Evolutionary conservation across 2,888 invertebrate species (phyloP).

Genomic region (Penaeus monodon): DNA sequence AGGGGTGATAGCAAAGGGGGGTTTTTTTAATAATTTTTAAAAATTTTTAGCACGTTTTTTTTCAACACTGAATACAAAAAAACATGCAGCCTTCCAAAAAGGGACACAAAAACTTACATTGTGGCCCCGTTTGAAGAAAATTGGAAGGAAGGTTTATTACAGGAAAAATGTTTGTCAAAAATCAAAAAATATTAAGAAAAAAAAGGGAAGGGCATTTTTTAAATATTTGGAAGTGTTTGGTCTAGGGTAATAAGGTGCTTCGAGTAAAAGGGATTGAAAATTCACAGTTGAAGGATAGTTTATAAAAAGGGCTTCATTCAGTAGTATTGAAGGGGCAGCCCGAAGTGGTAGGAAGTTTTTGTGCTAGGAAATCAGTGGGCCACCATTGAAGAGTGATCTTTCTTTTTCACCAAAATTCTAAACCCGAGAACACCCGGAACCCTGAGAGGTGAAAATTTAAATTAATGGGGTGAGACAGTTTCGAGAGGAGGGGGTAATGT

Average conservation of each 20-base stretch:
- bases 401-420: slow-evolving; percentile 4
- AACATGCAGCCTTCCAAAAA: slow-evolving; percentile 47
- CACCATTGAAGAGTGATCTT: neutral
- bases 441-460: slow-evolving; percentile 20
- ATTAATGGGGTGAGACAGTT: slow-evolving; percentile 31
- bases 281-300: too few species aligned
- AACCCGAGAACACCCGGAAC: slow-evolving; percentile 14
- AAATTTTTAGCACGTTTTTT: slow-evolving; percentile 24
- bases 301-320: neutral
- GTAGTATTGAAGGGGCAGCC: too few species aligned
- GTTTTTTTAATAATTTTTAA: neutral
- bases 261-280: too few species aligned
- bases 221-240: too few species aligned
- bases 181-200: too few species aligned
- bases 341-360: slow-evolving; percentile 29
- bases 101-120: slow-evolving; percentile 31
- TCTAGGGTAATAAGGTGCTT: too few species aligned
- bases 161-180: too few species aligned
- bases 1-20: neutral
- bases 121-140: slow-evolving; percentile 10
- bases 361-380: slow-evolving; percentile 27
- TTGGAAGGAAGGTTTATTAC: too few species aligned
- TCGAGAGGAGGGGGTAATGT: slow-evolving; percentile 36
- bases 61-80: slow-evolving; percentile 44
- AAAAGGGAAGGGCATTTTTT: too few species aligned